Evolutionary conservation across 2,888 invertebrate genomes (phyloP), one percentile per base, ranked within the genome.

Genomic region (Pasiphila rectangulata): DNA sequence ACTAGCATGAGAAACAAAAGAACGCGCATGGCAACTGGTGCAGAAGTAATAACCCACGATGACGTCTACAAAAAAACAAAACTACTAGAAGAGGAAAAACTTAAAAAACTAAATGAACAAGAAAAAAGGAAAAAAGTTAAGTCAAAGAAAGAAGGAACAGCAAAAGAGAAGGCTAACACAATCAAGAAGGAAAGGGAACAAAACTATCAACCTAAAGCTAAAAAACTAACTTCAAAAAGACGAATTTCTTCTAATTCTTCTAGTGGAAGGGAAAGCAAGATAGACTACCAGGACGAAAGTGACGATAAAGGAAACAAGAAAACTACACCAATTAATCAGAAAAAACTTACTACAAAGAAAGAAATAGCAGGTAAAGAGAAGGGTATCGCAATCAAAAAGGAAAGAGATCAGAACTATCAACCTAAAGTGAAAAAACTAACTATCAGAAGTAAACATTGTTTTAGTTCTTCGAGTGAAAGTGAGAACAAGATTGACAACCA

Each of bases 1-100:
- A 48, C 46, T 19, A 42, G 34, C 38, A 24, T n/a, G 23, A 36
- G 24, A 36, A 36, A 5, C 4, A 36, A 24, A n/a, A 39, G 4
- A 27, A 39, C 16, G 9, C 27, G 39, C 10, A n/a, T 27, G 7
- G 27, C 39, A 17, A 30, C 27, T 39, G 36, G 36, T 23, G 36
- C 36, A 7, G 36, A 36, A 36, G 36, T 36, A 21, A 36, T 36
- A 36, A 36, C 36, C 2, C 36, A 15, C 23, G 23, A 36, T 13
- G 36, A 36, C 24, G 36, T 23, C 6, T 36, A 23, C 21, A 23
- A 23, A 36, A 36, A n/a, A 36, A 36, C 21, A n/a, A n/a, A n/a
- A n/a, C n/a, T n/a, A n/a, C n/a, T n/a, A 10, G 24, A 24, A 24
- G 24, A 24, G 24, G 24, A 3, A 24, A 24, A 24, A 24, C n/a